Conservation (phyloP, 2,113 vertebrate genomes). For the Polypterus senegalus region DNA sequence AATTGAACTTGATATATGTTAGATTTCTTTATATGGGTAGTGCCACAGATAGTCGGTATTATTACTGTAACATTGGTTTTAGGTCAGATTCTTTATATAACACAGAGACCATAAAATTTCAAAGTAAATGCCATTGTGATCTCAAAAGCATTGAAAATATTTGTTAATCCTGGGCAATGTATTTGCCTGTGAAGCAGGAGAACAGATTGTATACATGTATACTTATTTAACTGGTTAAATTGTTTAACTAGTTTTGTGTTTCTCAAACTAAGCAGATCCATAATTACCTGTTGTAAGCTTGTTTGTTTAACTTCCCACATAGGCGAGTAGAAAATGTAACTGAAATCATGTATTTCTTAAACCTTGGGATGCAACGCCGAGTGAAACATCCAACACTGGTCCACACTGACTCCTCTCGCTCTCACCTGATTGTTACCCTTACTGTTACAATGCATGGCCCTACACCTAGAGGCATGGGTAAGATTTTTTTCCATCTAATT, state of each 20-base stretch:
- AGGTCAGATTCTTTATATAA: too few relatives aligned
- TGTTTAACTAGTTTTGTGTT: slow-evolving; percentile 1
- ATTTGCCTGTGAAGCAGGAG: too few relatives aligned
- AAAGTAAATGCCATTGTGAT: too few relatives aligned
- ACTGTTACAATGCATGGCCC: slow-evolving; percentile 42
- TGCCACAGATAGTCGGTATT: too few relatives aligned
- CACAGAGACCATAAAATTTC: too few relatives aligned
- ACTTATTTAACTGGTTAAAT: neutral
- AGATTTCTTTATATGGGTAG: too few relatives aligned
- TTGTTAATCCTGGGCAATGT: too few relatives aligned
- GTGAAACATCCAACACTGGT: slow-evolving; percentile 53
- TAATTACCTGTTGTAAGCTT: too few relatives aligned
- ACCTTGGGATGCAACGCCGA: slow-evolving; percentile 40
- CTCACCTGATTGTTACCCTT: slow-evolving; percentile 64
- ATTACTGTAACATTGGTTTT: too few relatives aligned
- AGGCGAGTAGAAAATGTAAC: slow-evolving; percentile 46
- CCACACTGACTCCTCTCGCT: slow-evolving; percentile 65
- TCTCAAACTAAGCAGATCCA: slow-evolving; percentile 10
- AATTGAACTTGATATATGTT: too few relatives aligned
- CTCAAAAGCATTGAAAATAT: too few relatives aligned
- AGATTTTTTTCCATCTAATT: slow-evolving; percentile 16
- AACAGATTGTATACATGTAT: too few relatives aligned
- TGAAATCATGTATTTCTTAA: slow-evolving; percentile 51
- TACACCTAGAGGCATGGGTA: slow-evolving; percentile 38
- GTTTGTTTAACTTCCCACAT: neutral